Evolutionary conservation across 2,113 vertebrate species (phyloP), one percentile per base, ranked within the genome.

Genomic region (Zosterops hypoxanthus): DNA sequence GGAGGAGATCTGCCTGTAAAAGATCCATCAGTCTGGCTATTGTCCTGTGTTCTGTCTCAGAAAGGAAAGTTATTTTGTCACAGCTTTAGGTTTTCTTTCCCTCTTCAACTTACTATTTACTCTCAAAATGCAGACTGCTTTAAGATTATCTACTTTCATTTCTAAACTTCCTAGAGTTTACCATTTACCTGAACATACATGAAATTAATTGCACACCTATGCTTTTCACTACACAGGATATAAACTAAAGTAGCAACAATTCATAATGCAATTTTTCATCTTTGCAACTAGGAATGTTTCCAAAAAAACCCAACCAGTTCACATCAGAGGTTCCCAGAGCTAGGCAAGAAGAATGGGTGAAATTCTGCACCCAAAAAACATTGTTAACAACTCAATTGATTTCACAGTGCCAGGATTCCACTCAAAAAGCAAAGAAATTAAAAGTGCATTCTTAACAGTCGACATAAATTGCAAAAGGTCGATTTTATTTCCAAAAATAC

Each of bases 211-310:
- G 79, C 10, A 86, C 28, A 76, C 21, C 70, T 76, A 52, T 46
- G 49, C 39, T 73, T 72, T 84, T 96, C 69, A 61, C 52, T 52
- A 20, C 24, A 64, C 24, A 76, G 31, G 39, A 61, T 61, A 90
- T 63, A 94, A 95, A 95, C 49, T 69, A 72, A 92, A 94, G 79
- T 3, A 94, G 76, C 72, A 88, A 94, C 69, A 93, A 84, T 64
- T 61, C 69, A 84, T 50, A 89, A 65, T 9, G 46, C n/a, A 88
- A 83, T 79, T 96, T 95, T 97, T 95, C 56, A 95, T 44, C 65
- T 88, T 41, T 49, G 53, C 42, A 33, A 85, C 46, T 34, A 92
- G 63, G 71, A 96, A 71, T 41, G 28, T 76, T 84, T 70, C 47
- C 78, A 89, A 92, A 77, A 86, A 69, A 23, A 49, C 6, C 76